These are phyloP conservation scores for Achroia grisella DNA, from an alignment of 1,140 invertebrate species.

Conservation along the genomic window DNA sequence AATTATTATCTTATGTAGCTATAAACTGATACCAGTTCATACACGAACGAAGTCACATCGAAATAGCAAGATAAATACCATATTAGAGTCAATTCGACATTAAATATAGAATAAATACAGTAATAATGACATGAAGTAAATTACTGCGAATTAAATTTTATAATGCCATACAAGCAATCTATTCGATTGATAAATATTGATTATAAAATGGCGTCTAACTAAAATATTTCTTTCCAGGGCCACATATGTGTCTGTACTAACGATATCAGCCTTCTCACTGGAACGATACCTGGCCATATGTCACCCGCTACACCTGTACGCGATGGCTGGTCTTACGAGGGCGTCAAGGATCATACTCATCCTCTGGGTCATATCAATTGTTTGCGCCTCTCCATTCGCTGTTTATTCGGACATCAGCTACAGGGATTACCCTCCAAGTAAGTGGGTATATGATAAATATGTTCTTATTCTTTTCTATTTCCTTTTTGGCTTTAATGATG, in stretches of 20 bases:
- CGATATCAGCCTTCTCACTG: slow-evolving; percentile 90
- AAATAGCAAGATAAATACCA: no score
- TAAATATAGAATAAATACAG: no score
- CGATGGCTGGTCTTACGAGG: slow-evolving; percentile 85
- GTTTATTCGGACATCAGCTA: slow-evolving; percentile 81
- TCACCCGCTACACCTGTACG: slow-evolving; percentile 86
- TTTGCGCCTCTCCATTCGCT: slow-evolving; percentile 87
- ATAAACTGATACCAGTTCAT: no score
- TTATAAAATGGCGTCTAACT: background rate
- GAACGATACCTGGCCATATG: slow-evolving; percentile 95
- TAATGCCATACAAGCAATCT: no score
- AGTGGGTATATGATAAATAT: slow-evolving; percentile 22
- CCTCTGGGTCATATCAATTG: slow-evolving; percentile 86
- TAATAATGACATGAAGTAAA: no score
- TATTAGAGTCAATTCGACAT: no score
- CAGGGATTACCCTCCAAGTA: slow-evolving; percentile 80
- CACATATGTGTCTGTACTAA: slow-evolving; percentile 91
- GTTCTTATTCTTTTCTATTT: background rate
- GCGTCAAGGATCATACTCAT: slow-evolving; percentile 85
- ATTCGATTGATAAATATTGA: background rate
- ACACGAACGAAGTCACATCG: no score
- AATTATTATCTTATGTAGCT: no score
- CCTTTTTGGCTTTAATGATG: no score
- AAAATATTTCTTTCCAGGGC: slow-evolving; percentile 74
- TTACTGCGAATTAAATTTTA: no score